Evolutionary conservation across 2,888 invertebrate species (phyloP).

Genomic region (Halictus ligatus): DNA sequence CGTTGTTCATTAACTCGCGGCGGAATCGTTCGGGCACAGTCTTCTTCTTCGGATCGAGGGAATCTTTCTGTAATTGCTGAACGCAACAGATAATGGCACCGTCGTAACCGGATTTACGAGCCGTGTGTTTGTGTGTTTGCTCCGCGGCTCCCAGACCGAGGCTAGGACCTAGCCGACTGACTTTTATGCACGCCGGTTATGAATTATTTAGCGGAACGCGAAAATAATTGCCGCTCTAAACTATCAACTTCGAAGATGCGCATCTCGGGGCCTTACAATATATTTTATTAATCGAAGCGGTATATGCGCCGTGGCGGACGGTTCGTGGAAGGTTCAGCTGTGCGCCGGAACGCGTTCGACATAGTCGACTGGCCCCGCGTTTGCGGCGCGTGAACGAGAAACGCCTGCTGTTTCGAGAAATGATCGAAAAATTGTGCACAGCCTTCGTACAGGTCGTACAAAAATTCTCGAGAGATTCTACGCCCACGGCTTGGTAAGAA

Average conservation of each 20-base stretch:
- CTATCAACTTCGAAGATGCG: background rate
- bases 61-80: conserved; percentile 2
- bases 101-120: background rate
- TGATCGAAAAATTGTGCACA: background rate
- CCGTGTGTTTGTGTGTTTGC: background rate
- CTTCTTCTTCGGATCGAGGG: conserved; percentile 17
- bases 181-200: background rate
- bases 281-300: background rate
- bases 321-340: background rate
- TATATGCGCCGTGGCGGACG: background rate
- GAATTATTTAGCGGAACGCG: background rate
- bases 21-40: background rate
- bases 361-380: background rate
- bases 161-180: background rate
- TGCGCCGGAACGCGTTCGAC: background rate
- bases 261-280: background rate
- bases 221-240: background rate
- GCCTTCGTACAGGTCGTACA: no score
- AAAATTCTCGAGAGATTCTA: no score
- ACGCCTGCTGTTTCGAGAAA: background rate
- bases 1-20: conserved; percentile 31
- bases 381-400: background rate
- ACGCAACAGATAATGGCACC: background rate
- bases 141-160: background rate
- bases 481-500: no score